Evolutionary conservation across 2,113 vertebrate genomes (phyloP), one percentile per base, ranked within the genome.

Genomic region (Tringa solitaria): DNA sequence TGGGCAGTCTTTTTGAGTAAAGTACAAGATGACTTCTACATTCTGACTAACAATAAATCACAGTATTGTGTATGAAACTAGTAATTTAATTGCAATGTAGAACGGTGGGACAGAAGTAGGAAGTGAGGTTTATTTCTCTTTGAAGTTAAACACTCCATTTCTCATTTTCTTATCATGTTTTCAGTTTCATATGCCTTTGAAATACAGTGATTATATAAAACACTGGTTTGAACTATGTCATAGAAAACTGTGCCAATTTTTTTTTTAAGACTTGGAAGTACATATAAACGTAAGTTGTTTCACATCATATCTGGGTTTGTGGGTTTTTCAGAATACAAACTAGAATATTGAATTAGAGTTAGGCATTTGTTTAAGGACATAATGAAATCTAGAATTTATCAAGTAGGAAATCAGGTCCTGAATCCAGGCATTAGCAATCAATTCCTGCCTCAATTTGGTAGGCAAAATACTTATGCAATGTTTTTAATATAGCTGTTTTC

Each of bases 171-270:
- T 95, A 97, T 89, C 95, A 87, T 53, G 65, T 97, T 96, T 95
- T 93, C 65, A 54, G 90, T 95, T 96, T 95, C 74, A 45, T 63
- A 17, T 84, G 91, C 92, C 94, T 96, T 96, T 98, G 96, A 97
- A 96, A 97, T 96, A 78, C 91, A 89, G 73, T 5, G 35, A 88
- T 96, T 96, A 96, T 77, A 73, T 90, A 92, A 95, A 83, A 80
- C 63, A 37, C 63, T 51, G 35, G 48, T 96, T 94, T 93, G 88
- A 97, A 95, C 89, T 80, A 51, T 74, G 59, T 51, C 53, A 78
- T 35, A 83, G 85, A 94, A 92, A 96, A 92, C 85, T 43, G 27
- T 94, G 83, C 83, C 88, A 92, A 32, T 8, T 75, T 75, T 95
- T 75, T 95, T 96, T 96, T 94, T 96, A 92, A 80, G 76, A 56